A percentile compares a stretch with the other conserved stretches of the same genome.
These are phyloP conservation scores for Synergus itoensis DNA, from an alignment of 2,888 invertebrate species.

Conservation along the genomic window DNA sequence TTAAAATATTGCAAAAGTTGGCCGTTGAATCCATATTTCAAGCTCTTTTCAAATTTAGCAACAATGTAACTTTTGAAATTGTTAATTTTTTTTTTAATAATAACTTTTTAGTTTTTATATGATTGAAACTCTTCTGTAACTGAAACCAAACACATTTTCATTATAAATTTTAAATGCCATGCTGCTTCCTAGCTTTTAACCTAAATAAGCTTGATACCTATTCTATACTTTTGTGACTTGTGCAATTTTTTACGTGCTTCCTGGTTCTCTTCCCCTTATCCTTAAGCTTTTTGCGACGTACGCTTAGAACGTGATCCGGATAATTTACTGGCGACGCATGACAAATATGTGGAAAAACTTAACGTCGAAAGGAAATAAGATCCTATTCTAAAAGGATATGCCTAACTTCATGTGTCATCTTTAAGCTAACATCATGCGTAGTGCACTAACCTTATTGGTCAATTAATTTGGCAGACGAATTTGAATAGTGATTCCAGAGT, in stretches of 20 bases:
- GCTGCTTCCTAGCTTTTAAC: slow-evolving; percentile 1
- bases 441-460: no score
- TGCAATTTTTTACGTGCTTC: slow-evolving; percentile 37
- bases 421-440: no score
- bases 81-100: neutral
- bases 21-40: neutral
- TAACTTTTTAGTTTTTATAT: neutral
- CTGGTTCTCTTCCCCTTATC: slow-evolving; percentile 12
- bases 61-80: neutral
- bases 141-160: neutral
- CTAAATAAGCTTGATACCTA: slow-evolving; percentile 23
- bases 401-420: no score
- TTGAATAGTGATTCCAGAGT: no score
- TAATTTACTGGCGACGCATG: slow-evolving; percentile 8
- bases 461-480: no score
- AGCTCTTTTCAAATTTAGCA: neutral
- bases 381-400: no score
- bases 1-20: neutral
- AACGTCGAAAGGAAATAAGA: slow-evolving; percentile 13
- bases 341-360: slow-evolving; percentile 25
- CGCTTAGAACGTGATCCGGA: slow-evolving; percentile 37
- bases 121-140: neutral
- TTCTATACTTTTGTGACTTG: slow-evolving; percentile 9
- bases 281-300: slow-evolving; percentile 20
- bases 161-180: neutral